Evolutionary conservation across 30 jellyfish, hydroid and myxozoan species (phyloP).

Genomic region (Rhopilema esculentum): DNA sequence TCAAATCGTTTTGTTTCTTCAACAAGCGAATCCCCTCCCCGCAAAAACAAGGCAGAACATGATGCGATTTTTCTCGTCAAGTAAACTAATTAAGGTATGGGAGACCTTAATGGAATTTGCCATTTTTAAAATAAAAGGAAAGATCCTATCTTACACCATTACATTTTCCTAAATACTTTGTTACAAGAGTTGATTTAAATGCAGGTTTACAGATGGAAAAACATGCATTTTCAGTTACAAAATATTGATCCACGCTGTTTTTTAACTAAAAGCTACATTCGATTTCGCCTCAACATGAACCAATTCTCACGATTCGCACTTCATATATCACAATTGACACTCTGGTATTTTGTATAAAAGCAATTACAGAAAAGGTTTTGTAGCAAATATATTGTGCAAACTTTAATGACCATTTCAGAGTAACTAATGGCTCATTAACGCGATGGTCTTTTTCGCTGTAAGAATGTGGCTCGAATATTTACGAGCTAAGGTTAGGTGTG

Average conservation of each 20-base stretch:
- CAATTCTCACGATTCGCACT: constrained; percentile 50
- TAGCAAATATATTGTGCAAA: constrained; percentile 51
- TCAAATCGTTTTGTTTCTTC: too few species aligned
- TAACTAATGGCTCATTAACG: constrained; percentile 44
- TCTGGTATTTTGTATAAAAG: constrained; percentile 28
- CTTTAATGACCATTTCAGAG: constrained; percentile 14
- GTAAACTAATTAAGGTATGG: too few species aligned
- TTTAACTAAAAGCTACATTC: not conserved
- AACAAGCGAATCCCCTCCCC: too few species aligned
- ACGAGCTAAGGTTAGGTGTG: constrained; percentile 15
- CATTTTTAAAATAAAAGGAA: too few species aligned
- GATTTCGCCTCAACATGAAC: not conserved
- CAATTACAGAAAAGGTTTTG: constrained; percentile 23
- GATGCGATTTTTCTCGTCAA: too few species aligned
- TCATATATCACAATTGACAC: constrained; percentile 51
- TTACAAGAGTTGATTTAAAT: not conserved
- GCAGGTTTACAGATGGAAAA: not conserved
- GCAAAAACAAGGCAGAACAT: too few species aligned
- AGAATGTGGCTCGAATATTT: constrained; percentile 18
- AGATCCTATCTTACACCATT: too few species aligned
- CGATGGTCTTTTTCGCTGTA: constrained; percentile 32
- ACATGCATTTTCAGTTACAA: not conserved
- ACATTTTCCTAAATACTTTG: not conserved
- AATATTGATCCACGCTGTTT: not conserved
- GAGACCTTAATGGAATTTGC: too few species aligned